Evolutionary conservation across 2,113 vertebrate species (phyloP).

Genomic region (Manacus vitellinus): DNA sequence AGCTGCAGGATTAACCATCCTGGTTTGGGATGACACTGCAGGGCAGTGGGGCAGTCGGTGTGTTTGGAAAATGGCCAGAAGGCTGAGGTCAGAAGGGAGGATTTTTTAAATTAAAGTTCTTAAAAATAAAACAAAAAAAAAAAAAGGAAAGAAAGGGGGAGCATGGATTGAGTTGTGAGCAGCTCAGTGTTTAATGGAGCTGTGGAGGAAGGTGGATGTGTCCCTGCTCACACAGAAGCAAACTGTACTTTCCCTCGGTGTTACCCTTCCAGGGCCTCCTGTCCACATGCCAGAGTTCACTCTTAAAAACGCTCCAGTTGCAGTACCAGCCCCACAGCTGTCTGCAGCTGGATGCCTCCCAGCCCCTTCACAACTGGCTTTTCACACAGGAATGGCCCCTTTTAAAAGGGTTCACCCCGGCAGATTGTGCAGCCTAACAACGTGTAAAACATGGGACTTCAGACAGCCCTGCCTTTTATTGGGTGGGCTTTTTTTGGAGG

Average conservation of each 20-base stretch:
- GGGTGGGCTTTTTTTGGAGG: neutral
- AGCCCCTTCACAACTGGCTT: conserved; percentile 66
- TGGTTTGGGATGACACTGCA: accelerated
- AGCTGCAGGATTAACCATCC: neutral
- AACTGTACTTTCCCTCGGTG: neutral
- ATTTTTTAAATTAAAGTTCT: neutral
- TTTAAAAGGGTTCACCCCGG: conserved; percentile 41
- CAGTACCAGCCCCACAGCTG: conserved; percentile 73
- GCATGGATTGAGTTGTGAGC: neutral
- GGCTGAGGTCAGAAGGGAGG: neutral
- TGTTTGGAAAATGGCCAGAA: neutral
- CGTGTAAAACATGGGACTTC: conserved; percentile 33
- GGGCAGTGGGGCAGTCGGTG: neutral
- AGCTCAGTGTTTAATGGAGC: neutral
- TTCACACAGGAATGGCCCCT: conserved; percentile 59
- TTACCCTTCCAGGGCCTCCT: conserved; percentile 52
- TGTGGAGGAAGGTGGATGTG: neutral
- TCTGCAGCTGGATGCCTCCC: conserved; percentile 75
- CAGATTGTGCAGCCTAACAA: neutral
- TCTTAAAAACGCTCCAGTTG: conserved; percentile 49
- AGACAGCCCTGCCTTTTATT: conserved; percentile 24
- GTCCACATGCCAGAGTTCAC: conserved; percentile 50
- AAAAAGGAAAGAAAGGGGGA: neutral
- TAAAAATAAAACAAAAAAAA: neutral
- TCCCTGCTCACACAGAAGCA: neutral